A percentile compares a stretch with the other conserved stretches of the same genome.
Evolutionary conservation across 2,113 vertebrate genomes (phyloP).

Genomic region (Alethe diademata): DNA sequence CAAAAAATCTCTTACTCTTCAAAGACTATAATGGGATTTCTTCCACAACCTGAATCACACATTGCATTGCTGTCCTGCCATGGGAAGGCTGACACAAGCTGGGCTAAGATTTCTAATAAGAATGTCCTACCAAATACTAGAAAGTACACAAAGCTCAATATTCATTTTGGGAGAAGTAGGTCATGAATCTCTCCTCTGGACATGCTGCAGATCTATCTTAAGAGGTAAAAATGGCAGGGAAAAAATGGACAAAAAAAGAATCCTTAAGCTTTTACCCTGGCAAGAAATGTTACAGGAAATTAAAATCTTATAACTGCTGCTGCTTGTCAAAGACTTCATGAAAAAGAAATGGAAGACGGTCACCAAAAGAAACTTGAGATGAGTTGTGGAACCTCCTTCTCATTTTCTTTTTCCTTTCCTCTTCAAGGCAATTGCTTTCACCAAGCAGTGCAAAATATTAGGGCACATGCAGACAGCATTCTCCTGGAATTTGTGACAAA

Average conservation of each 20-base stretch:
- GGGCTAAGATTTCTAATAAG: neutral
- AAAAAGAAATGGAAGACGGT: constrained; percentile 50
- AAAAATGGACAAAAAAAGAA: neutral
- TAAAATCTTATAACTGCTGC: constrained; percentile 43
- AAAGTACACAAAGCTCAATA: neutral
- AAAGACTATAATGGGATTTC: neutral
- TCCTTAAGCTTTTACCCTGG: neutral
- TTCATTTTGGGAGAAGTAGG: neutral
- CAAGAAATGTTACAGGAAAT: constrained; percentile 49
- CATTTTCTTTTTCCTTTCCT: constrained; percentile 51
- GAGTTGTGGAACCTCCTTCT: constrained; percentile 30
- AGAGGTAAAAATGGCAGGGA: neutral
- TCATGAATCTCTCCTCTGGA: neutral
- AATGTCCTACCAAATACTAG: neutral
- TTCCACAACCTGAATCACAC: neutral
- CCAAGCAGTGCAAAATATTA: constrained; percentile 27
- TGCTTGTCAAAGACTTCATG: constrained; percentile 49
- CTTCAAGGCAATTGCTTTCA: constrained; percentile 55
- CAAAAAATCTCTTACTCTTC: neutral
- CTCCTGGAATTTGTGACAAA: constrained; percentile 52
- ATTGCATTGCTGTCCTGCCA: neutral
- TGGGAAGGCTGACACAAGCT: neutral
- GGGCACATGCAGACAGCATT: neutral
- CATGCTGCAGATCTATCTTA: neutral
- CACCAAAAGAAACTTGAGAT: constrained; percentile 38